A percentile compares a stretch with the other conserved stretches of the same genome.
Evolutionary conservation across 2,797 vertebrate species (phyloP).

Genomic region (Sitta carolinensis): DNA sequence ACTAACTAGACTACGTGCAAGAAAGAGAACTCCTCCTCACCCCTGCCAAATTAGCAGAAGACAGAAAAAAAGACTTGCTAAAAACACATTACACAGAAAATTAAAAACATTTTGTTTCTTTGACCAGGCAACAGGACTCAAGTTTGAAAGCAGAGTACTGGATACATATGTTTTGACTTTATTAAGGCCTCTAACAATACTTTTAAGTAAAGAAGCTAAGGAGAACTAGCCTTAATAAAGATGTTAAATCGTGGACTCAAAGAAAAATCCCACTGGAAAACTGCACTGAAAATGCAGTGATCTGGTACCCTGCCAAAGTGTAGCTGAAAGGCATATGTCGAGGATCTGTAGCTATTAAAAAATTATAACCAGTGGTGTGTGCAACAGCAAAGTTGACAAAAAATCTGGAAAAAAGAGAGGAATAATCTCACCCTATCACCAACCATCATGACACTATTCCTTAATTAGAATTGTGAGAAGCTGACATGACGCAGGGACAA

Average conservation of each 20-base stretch:
- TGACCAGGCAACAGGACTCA: not conserved
- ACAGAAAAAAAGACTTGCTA: not conserved
- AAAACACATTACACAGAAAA: not conserved
- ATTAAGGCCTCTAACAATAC: not conserved
- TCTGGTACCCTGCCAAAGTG: not conserved
- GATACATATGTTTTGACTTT: not conserved
- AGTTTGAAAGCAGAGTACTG: not conserved
- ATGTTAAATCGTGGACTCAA: not conserved
- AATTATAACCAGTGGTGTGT: not conserved
- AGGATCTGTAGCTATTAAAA: not conserved
- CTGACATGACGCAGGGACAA: not conserved
- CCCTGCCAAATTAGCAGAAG: not conserved
- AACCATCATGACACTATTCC: not conserved
- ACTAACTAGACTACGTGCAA: not conserved
- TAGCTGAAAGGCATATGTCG: not conserved
- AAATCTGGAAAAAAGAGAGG: not conserved
- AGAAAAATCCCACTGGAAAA: not conserved
- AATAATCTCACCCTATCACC: not conserved
- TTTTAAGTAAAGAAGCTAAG: not conserved
- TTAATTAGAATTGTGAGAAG: not conserved
- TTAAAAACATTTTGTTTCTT: not conserved
- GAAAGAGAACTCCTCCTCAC: not conserved
- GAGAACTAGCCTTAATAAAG: not conserved
- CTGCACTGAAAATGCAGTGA: not conserved
- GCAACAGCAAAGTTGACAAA: not conserved